phyloP scores from a whole-genome alignment of 2,797 vertebrate genomes.

The Semotilus atromaculatus region DNA sequence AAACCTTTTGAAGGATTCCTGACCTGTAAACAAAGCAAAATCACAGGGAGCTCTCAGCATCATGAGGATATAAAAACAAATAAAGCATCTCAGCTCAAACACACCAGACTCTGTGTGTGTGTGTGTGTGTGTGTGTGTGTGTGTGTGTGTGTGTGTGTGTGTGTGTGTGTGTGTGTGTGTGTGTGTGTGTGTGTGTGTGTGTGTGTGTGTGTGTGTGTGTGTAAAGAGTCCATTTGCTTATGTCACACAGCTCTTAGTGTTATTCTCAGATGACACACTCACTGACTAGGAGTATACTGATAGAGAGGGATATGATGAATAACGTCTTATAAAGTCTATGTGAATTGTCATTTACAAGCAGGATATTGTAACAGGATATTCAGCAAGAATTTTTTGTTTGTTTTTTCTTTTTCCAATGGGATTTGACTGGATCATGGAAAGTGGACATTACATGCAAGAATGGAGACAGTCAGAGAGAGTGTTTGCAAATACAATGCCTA shows the following conservation, averaged over 20 bases:
- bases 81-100: constrained; percentile 28
- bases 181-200: background rate
- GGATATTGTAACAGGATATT: background rate
- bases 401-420: background rate
- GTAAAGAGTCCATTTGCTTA: constrained; percentile 23
- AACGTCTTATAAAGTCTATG: background rate
- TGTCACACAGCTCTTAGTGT: background rate
- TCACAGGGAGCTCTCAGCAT: constrained; percentile 32
- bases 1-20: constrained; percentile 31
- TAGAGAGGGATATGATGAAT: constrained; percentile 5
- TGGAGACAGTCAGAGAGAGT: background rate
- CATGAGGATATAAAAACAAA: constrained; percentile 26
- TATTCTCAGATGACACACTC: constrained; percentile 3
- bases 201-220: background rate
- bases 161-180: background rate
- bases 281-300: background rate
- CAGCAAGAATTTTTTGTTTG: too few relatives aligned
- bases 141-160: background rate
- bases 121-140: background rate
- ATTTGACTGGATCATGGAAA: background rate
- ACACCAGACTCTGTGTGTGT: background rate
- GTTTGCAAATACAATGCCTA: background rate
- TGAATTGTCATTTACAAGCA: constrained; percentile 3
- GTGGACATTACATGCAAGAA: background rate
- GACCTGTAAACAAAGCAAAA: constrained; percentile 31